These are phyloP conservation scores for Melozone crissalis DNA, from an alignment of 2,113 vertebrate genomes.

Conservation along the genomic window DNA sequence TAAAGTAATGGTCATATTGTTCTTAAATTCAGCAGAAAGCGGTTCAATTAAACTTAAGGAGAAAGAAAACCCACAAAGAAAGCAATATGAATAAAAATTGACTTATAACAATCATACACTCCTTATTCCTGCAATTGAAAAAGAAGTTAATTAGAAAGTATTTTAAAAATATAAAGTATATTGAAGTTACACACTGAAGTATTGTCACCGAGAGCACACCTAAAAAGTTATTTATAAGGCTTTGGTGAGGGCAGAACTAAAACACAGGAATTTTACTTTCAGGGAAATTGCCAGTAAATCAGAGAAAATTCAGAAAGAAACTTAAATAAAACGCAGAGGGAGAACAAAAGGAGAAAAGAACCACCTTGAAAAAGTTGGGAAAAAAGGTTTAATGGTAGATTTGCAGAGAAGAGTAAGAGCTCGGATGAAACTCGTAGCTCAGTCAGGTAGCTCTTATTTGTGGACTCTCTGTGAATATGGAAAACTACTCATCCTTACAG, in stretches of 20 bases:
- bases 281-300: not conserved
- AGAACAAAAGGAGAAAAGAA: not conserved
- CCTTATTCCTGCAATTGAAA: not conserved
- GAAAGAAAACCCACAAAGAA: not conserved
- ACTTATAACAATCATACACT: not conserved
- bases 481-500: not conserved
- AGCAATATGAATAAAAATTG: not conserved
- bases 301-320: not conserved
- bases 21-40: constrained; percentile 20
- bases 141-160: not conserved
- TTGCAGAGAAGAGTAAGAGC: not conserved
- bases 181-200: not conserved
- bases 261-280: not conserved
- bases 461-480: not conserved
- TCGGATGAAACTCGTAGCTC: not conserved
- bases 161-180: not conserved
- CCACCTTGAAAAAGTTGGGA: not conserved
- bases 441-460: not conserved
- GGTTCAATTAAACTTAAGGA: not conserved
- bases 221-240: not conserved
- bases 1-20: not conserved
- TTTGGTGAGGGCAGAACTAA: not conserved
- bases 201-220: not conserved
- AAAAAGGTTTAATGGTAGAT: not conserved
- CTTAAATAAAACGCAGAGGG: not conserved